Conservation (phyloP, 2,113 vertebrate genomes). For the Nothoprocta perdicaria region DNA sequence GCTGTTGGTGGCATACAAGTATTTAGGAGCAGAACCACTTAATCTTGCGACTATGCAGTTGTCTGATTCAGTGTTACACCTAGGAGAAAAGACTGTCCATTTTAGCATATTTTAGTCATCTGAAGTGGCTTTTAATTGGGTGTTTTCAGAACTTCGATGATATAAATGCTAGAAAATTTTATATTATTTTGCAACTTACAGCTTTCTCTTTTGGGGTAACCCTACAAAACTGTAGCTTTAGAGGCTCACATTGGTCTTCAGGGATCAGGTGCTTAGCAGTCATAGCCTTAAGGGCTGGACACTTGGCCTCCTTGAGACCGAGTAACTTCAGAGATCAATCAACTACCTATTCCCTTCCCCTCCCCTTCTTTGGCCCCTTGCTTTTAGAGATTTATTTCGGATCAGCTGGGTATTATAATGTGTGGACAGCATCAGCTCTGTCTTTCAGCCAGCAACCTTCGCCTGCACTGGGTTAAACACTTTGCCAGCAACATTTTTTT, state of each 20-base stretch:
- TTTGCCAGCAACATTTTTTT: neutral
- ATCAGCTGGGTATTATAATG: neutral
- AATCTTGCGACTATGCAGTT: fast-evolving
- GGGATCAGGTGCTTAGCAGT: neutral
- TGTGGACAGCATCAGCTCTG: neutral
- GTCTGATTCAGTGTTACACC: neutral
- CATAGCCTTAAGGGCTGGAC: neutral
- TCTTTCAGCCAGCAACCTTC: neutral
- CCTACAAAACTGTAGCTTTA: neutral
- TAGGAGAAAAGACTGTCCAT: neutral
- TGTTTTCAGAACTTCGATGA: neutral
- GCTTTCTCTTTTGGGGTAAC: neutral
- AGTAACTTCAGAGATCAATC: neutral
- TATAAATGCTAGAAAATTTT: neutral
- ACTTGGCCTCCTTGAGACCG: neutral
- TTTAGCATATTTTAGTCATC: neutral
- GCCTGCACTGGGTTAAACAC: neutral
- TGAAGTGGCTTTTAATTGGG: fast-evolving
- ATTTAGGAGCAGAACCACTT: neutral
- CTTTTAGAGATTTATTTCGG: neutral
- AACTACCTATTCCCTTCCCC: neutral
- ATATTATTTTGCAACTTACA: neutral
- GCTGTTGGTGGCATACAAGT: neutral
- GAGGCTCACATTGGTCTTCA: neutral
- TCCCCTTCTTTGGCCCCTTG: neutral